Conservation (phyloP, 2,797 vertebrate genomes). For the Fratercula arctica region DNA sequence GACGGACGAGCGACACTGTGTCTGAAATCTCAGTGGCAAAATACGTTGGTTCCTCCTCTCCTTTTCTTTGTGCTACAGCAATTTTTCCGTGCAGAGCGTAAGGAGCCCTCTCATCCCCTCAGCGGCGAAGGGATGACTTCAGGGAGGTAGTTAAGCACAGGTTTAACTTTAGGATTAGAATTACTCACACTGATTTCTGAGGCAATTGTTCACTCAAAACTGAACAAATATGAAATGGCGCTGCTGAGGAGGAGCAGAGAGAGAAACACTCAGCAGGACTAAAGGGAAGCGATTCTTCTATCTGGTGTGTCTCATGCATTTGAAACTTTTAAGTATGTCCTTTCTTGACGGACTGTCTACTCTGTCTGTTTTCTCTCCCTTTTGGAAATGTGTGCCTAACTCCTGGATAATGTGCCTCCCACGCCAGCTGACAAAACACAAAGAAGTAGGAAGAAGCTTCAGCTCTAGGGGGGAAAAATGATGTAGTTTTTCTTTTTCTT, state of each 20-base stretch:
- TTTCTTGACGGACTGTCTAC: neutral
- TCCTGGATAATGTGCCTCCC: constrained; percentile 36
- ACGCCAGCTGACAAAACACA: constrained; percentile 23
- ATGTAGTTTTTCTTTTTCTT: constrained; percentile 16
- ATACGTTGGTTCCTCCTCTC: neutral
- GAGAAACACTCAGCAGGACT: neutral
- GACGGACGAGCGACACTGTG: neutral
- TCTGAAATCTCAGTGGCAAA: neutral
- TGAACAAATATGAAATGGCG: neutral
- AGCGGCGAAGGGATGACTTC: neutral
- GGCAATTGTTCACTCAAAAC: neutral
- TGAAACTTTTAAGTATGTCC: neutral
- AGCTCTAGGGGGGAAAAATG: neutral
- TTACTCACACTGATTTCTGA: neutral
- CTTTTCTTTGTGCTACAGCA: neutral
- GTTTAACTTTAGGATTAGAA: neutral
- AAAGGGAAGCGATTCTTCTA: neutral
- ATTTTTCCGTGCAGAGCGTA: accelerated
- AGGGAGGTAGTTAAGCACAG: neutral
- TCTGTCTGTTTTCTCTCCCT: neutral
- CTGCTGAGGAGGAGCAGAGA: neutral
- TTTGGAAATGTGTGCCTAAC: constrained; percentile 9
- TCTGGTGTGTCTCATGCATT: neutral
- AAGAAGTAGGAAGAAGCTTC: constrained; percentile 14
- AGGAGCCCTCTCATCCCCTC: neutral